Evolutionary conservation across 1,140 invertebrate species (phyloP).

Genomic region (Caenorhabditis brenneri): DNA sequence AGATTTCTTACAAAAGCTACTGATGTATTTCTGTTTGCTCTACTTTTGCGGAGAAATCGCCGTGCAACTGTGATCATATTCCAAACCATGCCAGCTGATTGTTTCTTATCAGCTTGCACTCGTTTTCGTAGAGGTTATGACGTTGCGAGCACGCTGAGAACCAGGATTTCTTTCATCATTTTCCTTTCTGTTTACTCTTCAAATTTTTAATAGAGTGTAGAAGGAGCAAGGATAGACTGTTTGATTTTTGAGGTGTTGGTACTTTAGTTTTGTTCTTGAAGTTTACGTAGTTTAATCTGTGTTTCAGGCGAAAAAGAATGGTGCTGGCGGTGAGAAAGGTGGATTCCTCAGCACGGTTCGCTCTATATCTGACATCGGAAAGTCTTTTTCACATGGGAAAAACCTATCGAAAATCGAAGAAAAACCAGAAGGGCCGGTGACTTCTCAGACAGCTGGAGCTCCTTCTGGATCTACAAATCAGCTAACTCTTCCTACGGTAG

Average conservation of each 20-base stretch:
- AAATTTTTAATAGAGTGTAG: background rate
- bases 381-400: conserved; percentile 91
- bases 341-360: conserved; percentile 89
- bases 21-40: background rate
- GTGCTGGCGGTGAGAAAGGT: conserved; percentile 76
- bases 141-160: conserved; percentile 18
- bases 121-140: conserved; percentile 2
- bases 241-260: conserved; percentile 15
- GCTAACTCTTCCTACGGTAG: conserved; percentile 4
- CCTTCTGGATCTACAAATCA: conserved; percentile 5
- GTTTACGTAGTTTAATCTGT: background rate
- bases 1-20: background rate
- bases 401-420: conserved; percentile 75
- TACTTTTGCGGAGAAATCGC: background rate
- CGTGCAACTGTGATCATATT: background rate
- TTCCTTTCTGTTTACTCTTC: conserved; percentile 14
- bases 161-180: background rate
- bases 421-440: conserved; percentile 16
- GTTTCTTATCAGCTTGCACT: background rate
- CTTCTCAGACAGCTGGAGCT: background rate
- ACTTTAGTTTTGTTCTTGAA: background rate
- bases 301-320: conserved; percentile 73
- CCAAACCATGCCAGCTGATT: background rate
- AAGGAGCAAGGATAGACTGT: background rate
- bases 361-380: conserved; percentile 92